Percentiles rank a stretch among this genome's conserved stretches.
These are phyloP conservation scores for Sebastes diaconus DNA, from an alignment of 2,797 vertebrate genomes.

Conservation along the genomic window DNA sequence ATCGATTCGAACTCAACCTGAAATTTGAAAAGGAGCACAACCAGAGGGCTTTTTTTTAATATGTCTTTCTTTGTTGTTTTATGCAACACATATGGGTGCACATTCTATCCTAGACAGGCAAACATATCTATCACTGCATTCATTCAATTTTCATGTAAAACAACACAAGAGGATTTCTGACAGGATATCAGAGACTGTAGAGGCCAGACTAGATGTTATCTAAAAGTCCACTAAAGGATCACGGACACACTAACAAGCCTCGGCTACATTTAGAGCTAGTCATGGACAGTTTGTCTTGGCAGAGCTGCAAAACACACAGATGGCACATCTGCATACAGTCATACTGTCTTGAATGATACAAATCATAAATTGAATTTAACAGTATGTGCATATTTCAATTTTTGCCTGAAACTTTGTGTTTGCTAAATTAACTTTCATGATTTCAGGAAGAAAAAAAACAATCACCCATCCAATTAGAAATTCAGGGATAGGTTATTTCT, in stretches of 20 bases:
- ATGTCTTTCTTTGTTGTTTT: background rate
- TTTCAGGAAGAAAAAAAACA: background rate
- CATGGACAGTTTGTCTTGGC: conserved; percentile 18
- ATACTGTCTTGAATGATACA: background rate
- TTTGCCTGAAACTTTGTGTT: background rate
- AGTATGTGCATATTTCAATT: background rate
- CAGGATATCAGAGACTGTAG: background rate
- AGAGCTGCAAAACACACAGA: conserved; percentile 19
- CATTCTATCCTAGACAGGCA: background rate
- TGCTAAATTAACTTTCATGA: background rate
- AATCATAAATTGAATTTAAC: background rate
- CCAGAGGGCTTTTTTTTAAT: background rate
- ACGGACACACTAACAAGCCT: conserved; percentile 5
- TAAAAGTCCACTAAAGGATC: conserved; percentile 4
- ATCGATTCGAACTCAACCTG: conserved; percentile 89
- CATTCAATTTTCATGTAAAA: background rate
- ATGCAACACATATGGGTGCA: background rate
- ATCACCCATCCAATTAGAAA: background rate
- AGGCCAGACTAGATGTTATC: background rate
- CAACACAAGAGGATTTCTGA: background rate
- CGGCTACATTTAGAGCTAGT: background rate
- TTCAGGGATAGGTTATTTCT: background rate
- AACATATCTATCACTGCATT: background rate
- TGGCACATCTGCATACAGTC: background rate
- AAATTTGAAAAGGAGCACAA: background rate